These are phyloP conservation scores for Macaca nemestrina DNA, from an alignment of 2,113 vertebrate genomes.

Conservation along the genomic window DNA sequence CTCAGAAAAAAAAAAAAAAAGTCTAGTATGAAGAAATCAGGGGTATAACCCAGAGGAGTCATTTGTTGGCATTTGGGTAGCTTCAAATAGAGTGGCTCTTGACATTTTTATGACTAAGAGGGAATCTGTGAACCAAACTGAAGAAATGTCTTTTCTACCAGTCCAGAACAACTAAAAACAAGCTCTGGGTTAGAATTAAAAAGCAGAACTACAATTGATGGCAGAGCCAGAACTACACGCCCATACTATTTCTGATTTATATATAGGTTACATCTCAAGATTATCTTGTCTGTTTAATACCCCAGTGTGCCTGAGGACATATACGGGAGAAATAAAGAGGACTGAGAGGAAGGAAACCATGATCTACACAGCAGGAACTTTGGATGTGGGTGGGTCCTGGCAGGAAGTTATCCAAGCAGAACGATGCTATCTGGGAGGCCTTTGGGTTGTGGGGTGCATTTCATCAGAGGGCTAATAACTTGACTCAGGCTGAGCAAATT, in stretches of 20 bases:
- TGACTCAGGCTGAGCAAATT: not conserved
- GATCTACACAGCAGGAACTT: not conserved
- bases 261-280: not conserved
- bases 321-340: not conserved
- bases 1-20: not conserved
- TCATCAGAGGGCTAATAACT: not conserved
- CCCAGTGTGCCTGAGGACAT: not conserved
- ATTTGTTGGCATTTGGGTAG: not conserved
- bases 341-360: not conserved
- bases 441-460: not conserved
- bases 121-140: not conserved
- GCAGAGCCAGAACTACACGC: not conserved
- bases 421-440: not conserved
- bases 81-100: not conserved
- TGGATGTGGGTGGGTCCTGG: not conserved
- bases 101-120: not conserved
- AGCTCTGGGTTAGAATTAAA: not conserved
- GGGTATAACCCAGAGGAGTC: not conserved
- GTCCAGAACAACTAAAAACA: not conserved
- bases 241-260: too few species aligned
- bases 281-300: not conserved
- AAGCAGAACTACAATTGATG: not conserved
- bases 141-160: not conserved
- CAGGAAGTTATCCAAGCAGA: not conserved
- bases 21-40: not conserved